Base-by-base conservation (phyloP, 1,140 invertebrate genomes). In the Brachionus calyciflorus region DNA sequence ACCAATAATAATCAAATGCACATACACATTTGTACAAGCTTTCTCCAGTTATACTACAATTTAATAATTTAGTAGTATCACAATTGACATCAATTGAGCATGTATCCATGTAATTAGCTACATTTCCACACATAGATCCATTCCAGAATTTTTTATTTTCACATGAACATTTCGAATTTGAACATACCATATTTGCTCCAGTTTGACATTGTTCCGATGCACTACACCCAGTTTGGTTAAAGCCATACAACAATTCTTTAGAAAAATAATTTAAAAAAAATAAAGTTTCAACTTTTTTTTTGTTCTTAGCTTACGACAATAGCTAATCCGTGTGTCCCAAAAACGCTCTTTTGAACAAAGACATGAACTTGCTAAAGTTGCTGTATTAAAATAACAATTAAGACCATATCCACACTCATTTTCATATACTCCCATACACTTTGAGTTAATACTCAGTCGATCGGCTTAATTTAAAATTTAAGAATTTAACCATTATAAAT, bases 21-120 rank as follows among this genome's bases (percentile, higher is more conserved):
- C 69, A 73, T 55, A 73, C 10, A 40, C 69, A 73, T n/a, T 51
- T 73, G 69, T n/a, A 51, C 9, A 51, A 19, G 40, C 51, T 24
- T 73, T 73, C 19, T 37, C 69, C 69, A 30, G 30, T 49, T 14
- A 73, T 12, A n/a, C 30, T 51, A 55, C 69, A 73, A 19, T 33
- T 21, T 14, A 73, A 33, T 40, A 12, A 41, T 49, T 73, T 73
- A n/a, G 69, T 17, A 51, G 69, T 0, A 14, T 73, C 69, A 51
- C 69, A 73, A 7, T 40, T 40, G 12, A 40, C n/a, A 26, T 49
- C 33, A 0, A 73, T 51, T 17, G 44, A 40, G 24, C 69, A 73
- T 28, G 37, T 30, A n/a, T 73, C 44, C 30, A 73, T 21, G 14
- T 51, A 73, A 9, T 17, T 51, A 17, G 69, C 46, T 7, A 73